Evolutionary conservation across 2,113 vertebrate genomes (phyloP).

Genomic region (Bambusicola thoracicus): DNA sequence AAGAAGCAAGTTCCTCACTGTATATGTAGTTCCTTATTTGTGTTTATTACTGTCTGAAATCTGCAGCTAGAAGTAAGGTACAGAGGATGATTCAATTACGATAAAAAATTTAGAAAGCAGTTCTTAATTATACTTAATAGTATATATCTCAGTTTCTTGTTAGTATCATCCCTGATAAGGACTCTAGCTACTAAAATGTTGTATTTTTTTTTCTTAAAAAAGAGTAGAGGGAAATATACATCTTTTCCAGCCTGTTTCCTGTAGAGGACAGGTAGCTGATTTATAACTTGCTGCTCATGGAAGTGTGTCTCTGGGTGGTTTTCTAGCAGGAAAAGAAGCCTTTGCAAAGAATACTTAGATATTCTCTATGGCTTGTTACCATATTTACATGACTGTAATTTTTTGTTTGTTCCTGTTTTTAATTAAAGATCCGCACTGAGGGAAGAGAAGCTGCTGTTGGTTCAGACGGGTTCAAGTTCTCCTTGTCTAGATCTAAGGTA

Average conservation of each 20-base stretch:
- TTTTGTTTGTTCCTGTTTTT: background rate
- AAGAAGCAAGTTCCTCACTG: too few relatives aligned
- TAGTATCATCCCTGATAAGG: background rate
- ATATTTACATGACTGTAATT: background rate
- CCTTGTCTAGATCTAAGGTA: constrained; percentile 96
- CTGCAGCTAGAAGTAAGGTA: background rate
- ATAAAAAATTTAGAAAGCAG: background rate
- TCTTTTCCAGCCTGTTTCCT: background rate
- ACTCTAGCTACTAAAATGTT: background rate
- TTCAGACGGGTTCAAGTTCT: constrained; percentile 95
- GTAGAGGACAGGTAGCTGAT: background rate
- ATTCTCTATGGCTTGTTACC: background rate
- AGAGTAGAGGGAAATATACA: background rate
- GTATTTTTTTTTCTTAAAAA: background rate
- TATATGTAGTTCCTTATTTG: rapidly evolving
- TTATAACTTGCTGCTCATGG: background rate
- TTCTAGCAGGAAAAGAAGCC: background rate
- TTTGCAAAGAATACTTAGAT: rapidly evolving
- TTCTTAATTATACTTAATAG: background rate
- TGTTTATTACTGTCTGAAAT: background rate
- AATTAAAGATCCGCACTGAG: constrained; percentile 81
- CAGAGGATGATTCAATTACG: background rate
- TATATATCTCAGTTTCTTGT: background rate
- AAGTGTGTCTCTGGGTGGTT: background rate
- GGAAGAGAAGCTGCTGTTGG: constrained; percentile 86